Evolutionary conservation across 2,888 invertebrate genomes (phyloP), one percentile per base, ranked within the genome.

Genomic region (Diaprepes abbreviatus): DNA sequence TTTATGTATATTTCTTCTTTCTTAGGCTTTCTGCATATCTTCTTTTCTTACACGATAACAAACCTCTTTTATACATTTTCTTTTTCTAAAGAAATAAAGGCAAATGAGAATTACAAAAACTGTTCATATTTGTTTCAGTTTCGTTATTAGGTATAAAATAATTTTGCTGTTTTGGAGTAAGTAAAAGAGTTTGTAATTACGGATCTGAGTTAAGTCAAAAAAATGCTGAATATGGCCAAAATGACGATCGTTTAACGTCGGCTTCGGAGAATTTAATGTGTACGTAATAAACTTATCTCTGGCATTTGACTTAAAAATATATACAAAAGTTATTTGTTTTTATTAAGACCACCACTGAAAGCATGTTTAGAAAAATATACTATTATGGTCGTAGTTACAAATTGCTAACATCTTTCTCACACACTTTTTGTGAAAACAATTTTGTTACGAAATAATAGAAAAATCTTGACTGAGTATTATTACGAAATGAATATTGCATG

Each of bases 141-240:
- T n/a, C n/a, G n/a, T n/a, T n/a, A n/a, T n/a, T n/a, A n/a, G n/a
- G n/a, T n/a, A n/a, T n/a, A n/a, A n/a, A n/a, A n/a, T n/a, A n/a
- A n/a, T n/a, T n/a, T n/a, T n/a, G n/a, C n/a, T n/a, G n/a, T n/a
- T n/a, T n/a, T n/a, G n/a, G n/a, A n/a, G n/a, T n/a, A n/a, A n/a
- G n/a, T n/a, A n/a, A n/a, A n/a, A n/a, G n/a, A 24, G 3, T 40
- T 2, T 35, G 9, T 31, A 5, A 45, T 38, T 59, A 59, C 66
- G 66, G 52, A 54, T 38, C 66, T 66, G 66, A 21, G n/a, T 16
- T 3, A 17, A 21, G 40, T 52, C 35, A n/a, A 35, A 64, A 67
- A 68, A 67, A 36, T 64, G 33, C 71, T 60, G 67, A 67, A 71
- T 71, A 71, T 71, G 71, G 71, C 60, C 60, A 71, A 71, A 71